Evolutionary conservation across 2,888 invertebrate genomes (phyloP).

Genomic region (Muscina levida): DNA sequence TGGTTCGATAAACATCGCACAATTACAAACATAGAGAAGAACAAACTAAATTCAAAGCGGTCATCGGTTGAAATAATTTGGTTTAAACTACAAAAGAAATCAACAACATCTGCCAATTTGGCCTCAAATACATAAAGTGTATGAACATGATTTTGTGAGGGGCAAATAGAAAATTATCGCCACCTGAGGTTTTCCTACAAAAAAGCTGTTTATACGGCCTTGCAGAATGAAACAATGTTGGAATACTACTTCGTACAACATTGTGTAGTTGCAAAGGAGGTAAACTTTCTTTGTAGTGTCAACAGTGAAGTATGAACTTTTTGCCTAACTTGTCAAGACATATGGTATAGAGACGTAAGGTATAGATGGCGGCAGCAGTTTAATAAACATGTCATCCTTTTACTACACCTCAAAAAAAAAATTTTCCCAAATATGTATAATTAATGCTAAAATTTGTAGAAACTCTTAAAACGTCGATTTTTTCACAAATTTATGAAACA

Average conservation of each 20-base stretch:
- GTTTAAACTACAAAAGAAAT: slow-evolving; percentile 24
- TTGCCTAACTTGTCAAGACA: too few species aligned
- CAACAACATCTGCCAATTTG: background rate
- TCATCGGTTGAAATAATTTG: slow-evolving; percentile 19
- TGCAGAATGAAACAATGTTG: slow-evolving; percentile 43
- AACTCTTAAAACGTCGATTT: too few species aligned
- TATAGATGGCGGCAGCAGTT: too few species aligned
- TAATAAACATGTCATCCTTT: too few species aligned
- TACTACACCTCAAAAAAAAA: too few species aligned
- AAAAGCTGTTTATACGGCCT: slow-evolving; percentile 24
- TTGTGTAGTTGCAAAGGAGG: slow-evolving; percentile 34
- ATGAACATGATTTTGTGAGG: too few species aligned
- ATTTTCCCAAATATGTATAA: too few species aligned
- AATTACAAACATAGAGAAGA: slow-evolving; percentile 10
- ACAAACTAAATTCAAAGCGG: slow-evolving; percentile 13
- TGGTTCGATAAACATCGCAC: slow-evolving; percentile 12
- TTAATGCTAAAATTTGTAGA: too few species aligned
- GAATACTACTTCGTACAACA: slow-evolving; percentile 58
- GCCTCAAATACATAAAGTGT: background rate
- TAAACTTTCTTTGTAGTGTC: too few species aligned
- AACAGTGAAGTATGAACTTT: too few species aligned
- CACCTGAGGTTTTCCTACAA: background rate
- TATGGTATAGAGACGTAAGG: too few species aligned
- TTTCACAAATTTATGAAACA: too few species aligned
- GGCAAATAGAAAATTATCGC: slow-evolving; percentile 1